Evolutionary conservation across 2,113 vertebrate genomes (phyloP).

Genomic region (Neogobius melanostomus): DNA sequence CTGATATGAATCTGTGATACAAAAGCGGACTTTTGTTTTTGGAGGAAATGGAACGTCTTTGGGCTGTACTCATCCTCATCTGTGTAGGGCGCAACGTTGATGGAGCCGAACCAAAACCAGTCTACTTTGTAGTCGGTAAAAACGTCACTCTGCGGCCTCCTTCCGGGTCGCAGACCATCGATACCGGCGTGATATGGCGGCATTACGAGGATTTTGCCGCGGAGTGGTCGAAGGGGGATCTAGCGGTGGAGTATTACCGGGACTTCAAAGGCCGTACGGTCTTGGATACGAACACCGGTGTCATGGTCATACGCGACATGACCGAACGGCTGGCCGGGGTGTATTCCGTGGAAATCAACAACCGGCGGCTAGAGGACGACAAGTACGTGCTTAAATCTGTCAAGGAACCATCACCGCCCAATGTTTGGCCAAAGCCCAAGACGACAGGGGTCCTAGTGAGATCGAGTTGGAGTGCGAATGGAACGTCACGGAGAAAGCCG

Average conservation of each 20-base stretch:
- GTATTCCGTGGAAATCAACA: slow-evolving; percentile 36
- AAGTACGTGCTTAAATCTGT: rapidly evolving
- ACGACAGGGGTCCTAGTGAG: rapidly evolving
- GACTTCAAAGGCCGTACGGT: rapidly evolving
- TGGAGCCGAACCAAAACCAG: rapidly evolving
- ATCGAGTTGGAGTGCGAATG: rapidly evolving
- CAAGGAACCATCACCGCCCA: rapidly evolving
- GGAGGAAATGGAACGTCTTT: rapidly evolving
- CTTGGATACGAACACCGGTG: rapidly evolving
- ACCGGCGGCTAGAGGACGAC: rapidly evolving
- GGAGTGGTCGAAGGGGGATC: rapidly evolving
- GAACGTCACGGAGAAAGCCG: rapidly evolving
- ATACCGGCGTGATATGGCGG: slow-evolving; percentile 19
- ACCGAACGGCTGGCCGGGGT: rapidly evolving
- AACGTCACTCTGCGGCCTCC: rapidly evolving
- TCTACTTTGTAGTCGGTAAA: background rate
- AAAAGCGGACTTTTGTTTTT: background rate
- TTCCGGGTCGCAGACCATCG: rapidly evolving
- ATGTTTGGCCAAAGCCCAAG: rapidly evolving
- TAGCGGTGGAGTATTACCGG: rapidly evolving
- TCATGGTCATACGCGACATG: rapidly evolving
- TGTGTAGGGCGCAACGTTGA: rapidly evolving
- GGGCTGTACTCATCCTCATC: background rate
- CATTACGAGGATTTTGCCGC: rapidly evolving
- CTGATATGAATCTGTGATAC: background rate